Percentiles rank a stretch among this genome's conserved stretches.
Conservation (phyloP, 2,888 invertebrate genomes). For the Eurois occulta region DNA sequence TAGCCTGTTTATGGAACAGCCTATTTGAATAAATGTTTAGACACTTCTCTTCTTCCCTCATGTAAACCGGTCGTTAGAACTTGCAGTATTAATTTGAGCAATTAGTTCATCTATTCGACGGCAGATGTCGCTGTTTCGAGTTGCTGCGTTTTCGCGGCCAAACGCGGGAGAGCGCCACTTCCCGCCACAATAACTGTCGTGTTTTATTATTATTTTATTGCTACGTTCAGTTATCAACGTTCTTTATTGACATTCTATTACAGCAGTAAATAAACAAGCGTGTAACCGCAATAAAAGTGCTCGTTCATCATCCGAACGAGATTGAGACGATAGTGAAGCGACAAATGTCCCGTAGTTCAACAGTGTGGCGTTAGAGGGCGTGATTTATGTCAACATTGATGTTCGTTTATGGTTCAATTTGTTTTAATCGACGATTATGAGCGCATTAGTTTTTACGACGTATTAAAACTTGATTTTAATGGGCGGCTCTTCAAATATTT, state of each 20-base stretch:
- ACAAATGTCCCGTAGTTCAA: slow-evolving; percentile 80
- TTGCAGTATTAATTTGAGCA: slow-evolving; percentile 50
- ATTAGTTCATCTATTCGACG: slow-evolving; percentile 77
- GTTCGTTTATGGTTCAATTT: slow-evolving; percentile 82
- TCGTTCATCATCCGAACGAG: slow-evolving; percentile 83
- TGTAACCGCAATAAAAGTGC: slow-evolving; percentile 84
- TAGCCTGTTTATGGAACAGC: slow-evolving; percentile 25
- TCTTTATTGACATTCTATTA: slow-evolving; percentile 87
- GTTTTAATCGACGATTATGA: slow-evolving; percentile 83
- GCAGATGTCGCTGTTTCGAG: slow-evolving; percentile 81
- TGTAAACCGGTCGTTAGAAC: slow-evolving; percentile 46
- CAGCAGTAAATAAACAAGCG: slow-evolving; percentile 85
- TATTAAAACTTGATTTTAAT: slow-evolving; percentile 84
- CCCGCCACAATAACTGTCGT: slow-evolving; percentile 73
- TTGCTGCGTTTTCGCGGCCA: slow-evolving; percentile 64
- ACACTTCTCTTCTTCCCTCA: background rate
- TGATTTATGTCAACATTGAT: slow-evolving; percentile 84
- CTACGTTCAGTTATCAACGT: slow-evolving; percentile 78
- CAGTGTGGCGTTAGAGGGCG: slow-evolving; percentile 83
- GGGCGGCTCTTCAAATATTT: slow-evolving; percentile 83
- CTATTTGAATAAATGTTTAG: slow-evolving; percentile 6
- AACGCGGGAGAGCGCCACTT: slow-evolving; percentile 73
- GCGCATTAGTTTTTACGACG: slow-evolving; percentile 84
- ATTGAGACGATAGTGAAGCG: slow-evolving; percentile 84
- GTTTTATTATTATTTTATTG: slow-evolving; percentile 84